A percentile compares a stretch with the other conserved stretches of the same genome.
phyloP scores from a whole-genome alignment of 2,888 invertebrate species.

The Platerodrilus igneus region DNA sequence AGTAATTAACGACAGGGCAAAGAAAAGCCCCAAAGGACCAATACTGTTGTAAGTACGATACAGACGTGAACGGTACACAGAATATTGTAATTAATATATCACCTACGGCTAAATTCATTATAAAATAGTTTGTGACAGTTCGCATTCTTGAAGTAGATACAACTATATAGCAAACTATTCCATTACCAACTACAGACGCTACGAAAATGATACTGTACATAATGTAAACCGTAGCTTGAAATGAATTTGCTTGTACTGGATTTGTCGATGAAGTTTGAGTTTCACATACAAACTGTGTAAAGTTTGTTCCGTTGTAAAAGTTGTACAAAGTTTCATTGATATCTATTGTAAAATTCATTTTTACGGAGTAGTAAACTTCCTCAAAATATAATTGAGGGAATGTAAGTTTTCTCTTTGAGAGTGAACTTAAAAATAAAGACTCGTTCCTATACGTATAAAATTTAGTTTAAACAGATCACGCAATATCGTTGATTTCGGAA shows the following conservation, averaged over 20 bases:
- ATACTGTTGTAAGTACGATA: conserved; percentile 72
- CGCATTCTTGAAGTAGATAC: conserved; percentile 79
- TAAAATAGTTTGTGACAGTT: conserved; percentile 89
- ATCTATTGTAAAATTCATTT: conserved; percentile 3
- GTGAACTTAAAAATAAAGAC: too few species aligned
- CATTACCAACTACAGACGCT: conserved; percentile 69
- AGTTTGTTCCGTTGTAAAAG: conserved; percentile 14
- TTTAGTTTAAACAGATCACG: too few species aligned
- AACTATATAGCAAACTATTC: conserved; percentile 82
- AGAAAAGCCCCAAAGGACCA: conserved; percentile 87
- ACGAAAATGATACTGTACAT: conserved; percentile 70
- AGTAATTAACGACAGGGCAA: conserved; percentile 79
- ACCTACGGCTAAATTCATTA: conserved; percentile 83
- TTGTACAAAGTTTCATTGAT: conserved; percentile 3
- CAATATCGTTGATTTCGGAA: too few species aligned
- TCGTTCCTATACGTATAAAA: too few species aligned
- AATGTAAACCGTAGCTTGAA: conserved; percentile 62
- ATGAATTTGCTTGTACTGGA: conserved; percentile 45
- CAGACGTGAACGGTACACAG: conserved; percentile 87
- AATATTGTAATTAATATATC: conserved; percentile 86
- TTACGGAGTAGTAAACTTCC: background rate
- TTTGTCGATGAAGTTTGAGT: conserved; percentile 13
- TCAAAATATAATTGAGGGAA: too few species aligned
- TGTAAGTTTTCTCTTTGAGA: too few species aligned
- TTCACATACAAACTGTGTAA: conserved; percentile 15